Evolutionary conservation across 2,888 invertebrate species (phyloP), one percentile per base, ranked within the genome.

Genomic region (Melieria crassipennis): DNA sequence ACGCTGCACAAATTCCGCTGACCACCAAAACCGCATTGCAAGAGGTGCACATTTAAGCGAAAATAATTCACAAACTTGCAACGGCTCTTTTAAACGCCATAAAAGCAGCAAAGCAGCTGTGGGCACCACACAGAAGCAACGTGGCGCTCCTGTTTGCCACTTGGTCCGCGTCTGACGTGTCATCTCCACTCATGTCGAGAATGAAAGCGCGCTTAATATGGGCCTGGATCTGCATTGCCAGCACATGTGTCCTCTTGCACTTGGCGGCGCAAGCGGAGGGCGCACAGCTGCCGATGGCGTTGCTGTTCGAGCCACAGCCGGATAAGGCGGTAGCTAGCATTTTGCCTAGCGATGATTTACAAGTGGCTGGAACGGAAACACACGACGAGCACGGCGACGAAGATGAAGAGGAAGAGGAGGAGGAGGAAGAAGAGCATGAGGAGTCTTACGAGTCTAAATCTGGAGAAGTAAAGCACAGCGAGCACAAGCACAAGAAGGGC

Each of bases 391-490:
- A 60, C 42, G 80, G 81, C 13, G 76, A 81, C 45, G 75, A 81
- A n/a, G 77, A 79, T 10, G 75, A 78, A 43, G 79, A 78, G 16
- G 79, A 77, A 43, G 85, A 86, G 73, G 80, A 82, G n/a, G 80
- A 82, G 30, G 76, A 81, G 42, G 75, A 81, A 16, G 78, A 80
- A n/a, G 75, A 78, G 46, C 78, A 78, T 10, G 80, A 78, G 50
- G 84, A 86, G 74, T 82, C 82, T 50, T 84, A 80, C 69, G 85
- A 87, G 61, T 89, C 90, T 78, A 92, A 92, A 9, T 91, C 91
- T 1, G 92, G 92, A 0, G 90, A 90, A 75, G 91, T 92, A 76
- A 90, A 91, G 74, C 90, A 92, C 75, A 88, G 90, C 0, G 90
- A 91, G 74, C 91, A 92, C 77, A 89, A 91, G 77, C 86, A 89